Conservation (phyloP, 2,888 invertebrate species). For the Cheilosia variabilis region DNA sequence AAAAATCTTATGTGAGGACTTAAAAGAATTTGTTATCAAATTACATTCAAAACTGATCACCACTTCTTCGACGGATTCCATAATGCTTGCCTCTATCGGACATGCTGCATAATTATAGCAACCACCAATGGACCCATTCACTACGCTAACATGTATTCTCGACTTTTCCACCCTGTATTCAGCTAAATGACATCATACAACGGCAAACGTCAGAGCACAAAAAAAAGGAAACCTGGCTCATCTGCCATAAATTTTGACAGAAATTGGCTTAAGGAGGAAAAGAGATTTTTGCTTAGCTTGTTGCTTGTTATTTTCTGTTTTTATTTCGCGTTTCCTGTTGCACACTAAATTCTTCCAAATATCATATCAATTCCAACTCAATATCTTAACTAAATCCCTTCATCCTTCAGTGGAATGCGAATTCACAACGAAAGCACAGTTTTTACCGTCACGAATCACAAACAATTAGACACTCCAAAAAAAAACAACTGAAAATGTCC, state of each 20-base stretch:
- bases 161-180: constrained; percentile 16
- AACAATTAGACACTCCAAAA: constrained; percentile 17
- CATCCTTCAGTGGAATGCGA: constrained; percentile 40
- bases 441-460: neutral
- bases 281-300: constrained; percentile 51
- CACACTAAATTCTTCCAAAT: constrained; percentile 5
- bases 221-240: constrained; percentile 7
- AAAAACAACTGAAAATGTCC: constrained; percentile 79
- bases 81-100: too few species aligned
- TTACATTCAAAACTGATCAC: too few species aligned
- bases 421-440: constrained; percentile 2
- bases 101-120: too few species aligned
- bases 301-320: constrained; percentile 63
- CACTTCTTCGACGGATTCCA: too few species aligned
- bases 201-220: constrained; percentile 44
- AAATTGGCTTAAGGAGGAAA: constrained; percentile 33
- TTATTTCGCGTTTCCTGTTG: constrained; percentile 40
- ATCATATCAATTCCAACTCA: neutral
- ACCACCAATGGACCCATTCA: too few species aligned
- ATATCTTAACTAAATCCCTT: neutral
- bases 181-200: constrained; percentile 57
- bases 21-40: too few species aligned
- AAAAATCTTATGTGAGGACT: too few species aligned
- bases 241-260: constrained; percentile 55
- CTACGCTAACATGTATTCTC: too few species aligned